Evolutionary conservation across 2,888 invertebrate genomes (phyloP).

Genomic region (Clepsis dumicolana): DNA sequence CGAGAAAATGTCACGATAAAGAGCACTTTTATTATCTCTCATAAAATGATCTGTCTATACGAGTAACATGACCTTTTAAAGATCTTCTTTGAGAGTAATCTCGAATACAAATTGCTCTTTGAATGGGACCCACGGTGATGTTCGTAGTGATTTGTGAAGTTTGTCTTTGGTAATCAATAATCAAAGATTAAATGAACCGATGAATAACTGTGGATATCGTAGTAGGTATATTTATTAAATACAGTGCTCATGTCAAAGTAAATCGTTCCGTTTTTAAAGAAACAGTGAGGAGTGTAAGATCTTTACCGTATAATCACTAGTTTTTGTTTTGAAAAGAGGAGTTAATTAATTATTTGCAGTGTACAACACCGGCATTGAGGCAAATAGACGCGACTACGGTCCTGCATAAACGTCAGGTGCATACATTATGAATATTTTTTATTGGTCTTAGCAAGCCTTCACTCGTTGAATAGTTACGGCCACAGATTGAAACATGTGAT

Average conservation of each 20-base stretch:
- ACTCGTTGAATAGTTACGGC: neutral
- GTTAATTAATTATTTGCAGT: slow-evolving; percentile 33
- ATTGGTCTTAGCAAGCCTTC: slow-evolving; percentile 3
- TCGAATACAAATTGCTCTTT: slow-evolving; percentile 59
- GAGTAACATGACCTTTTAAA: slow-evolving; percentile 73
- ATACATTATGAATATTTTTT: slow-evolving; percentile 30
- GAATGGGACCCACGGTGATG: slow-evolving; percentile 31
- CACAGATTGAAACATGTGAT: slow-evolving; percentile 2
- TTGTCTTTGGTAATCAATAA: slow-evolving; percentile 21
- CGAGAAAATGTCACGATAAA: slow-evolving; percentile 63
- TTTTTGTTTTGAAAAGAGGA: slow-evolving; percentile 20
- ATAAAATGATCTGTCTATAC: slow-evolving; percentile 67
- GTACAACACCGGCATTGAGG: slow-evolving; percentile 25
- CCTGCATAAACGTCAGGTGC: slow-evolving; percentile 32
- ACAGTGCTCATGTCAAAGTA: neutral
- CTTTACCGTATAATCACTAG: slow-evolving; percentile 16
- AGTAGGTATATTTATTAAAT: neutral
- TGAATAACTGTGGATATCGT: slow-evolving; percentile 23
- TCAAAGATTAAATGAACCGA: slow-evolving; percentile 18
- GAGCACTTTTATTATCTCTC: slow-evolving; percentile 65
- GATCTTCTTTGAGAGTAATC: slow-evolving; percentile 61
- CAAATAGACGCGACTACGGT: slow-evolving; percentile 22
- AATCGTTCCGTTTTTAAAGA: neutral
- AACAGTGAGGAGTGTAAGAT: neutral
- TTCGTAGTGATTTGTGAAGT: slow-evolving; percentile 32